Evolutionary conservation across 2,113 vertebrate species (phyloP), one percentile per base, ranked within the genome.

Genomic region (Gobius niger): DNA sequence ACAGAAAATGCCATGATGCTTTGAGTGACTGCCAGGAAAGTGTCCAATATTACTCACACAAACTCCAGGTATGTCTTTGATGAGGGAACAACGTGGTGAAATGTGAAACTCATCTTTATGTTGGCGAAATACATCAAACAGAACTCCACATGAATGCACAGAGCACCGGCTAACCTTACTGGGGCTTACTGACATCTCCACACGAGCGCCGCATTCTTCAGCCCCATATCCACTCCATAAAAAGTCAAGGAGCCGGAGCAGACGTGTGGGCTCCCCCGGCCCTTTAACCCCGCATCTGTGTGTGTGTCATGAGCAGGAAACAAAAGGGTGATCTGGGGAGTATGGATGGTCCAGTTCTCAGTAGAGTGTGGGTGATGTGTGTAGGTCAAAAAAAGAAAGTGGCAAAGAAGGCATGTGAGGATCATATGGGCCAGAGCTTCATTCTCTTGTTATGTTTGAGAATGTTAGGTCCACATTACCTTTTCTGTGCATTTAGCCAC

Each of bases 201-300:
- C 88, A 86, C 78, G 80, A 77, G 80, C 53, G 11, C 53, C 0
- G 24, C 54, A 57, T 57, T 57, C 49, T 9, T 60, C 73, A 53
- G 52, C 81, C 85, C 84, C 74, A 80, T 83, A 75, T 80, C 62
- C 77, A 49, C 68, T 83, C 80, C 89, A 88, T 91, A 89, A 84
- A 89, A 84, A 83, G 85, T 67, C 82, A 83, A 60, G 61, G 65
- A 63, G 69, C 42, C 24, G 64, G 44, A 70, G 49, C 54, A 64
- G 51, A 44, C 47, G 34, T 41, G 44, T n/a, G 8, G 24, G 44
- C 42, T 68, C 50, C 34, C 67, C 56, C 62, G 47, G 76, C 49
- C 59, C 14, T 47, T n/a, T 15, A 12, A 44, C 46, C 61, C 44
- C 11, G 16, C 18, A 11, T 12, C 11, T 47, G 9, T 19, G 16